Conservation (phyloP, 2,888 invertebrate species). For the Ochropacha duplaris region DNA sequence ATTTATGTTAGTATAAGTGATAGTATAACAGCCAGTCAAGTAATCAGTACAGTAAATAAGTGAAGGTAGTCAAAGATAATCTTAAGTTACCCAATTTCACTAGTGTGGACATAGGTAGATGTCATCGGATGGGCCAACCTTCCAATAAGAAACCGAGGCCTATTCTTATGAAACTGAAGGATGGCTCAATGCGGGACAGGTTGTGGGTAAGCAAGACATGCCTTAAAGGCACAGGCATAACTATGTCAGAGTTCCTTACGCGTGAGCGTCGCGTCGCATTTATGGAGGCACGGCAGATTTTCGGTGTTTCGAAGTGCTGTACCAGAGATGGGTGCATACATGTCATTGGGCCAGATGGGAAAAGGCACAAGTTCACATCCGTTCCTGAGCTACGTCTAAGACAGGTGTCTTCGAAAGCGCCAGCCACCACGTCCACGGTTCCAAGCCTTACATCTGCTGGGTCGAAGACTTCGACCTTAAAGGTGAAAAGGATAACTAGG, state of each 20-base stretch:
- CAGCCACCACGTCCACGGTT: no score
- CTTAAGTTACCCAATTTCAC: neutral
- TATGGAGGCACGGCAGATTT: conserved; percentile 10
- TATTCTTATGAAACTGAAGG: neutral
- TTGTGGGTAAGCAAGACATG: no score
- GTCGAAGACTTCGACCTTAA: no score
- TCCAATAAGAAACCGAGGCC: neutral
- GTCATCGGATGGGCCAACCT: neutral
- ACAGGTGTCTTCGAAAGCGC: no score
- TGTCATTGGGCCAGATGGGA: neutral
- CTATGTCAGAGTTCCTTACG: no score
- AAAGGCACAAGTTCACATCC: neutral
- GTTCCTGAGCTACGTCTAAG: neutral
- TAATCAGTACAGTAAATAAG: no score
- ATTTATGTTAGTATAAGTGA: no score
- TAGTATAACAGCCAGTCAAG: no score
- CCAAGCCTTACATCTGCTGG: no score
- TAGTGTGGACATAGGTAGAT: neutral
- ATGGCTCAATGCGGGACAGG: neutral
- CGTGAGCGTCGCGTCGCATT: no score
- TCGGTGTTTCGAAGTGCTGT: conserved; percentile 14
- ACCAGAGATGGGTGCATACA: conserved; percentile 8
- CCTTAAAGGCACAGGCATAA: no score
- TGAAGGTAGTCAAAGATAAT: neutral
- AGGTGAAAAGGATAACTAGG: no score